Conservation (phyloP, 2,113 vertebrate species). For the Oxyruncus cristatus region DNA sequence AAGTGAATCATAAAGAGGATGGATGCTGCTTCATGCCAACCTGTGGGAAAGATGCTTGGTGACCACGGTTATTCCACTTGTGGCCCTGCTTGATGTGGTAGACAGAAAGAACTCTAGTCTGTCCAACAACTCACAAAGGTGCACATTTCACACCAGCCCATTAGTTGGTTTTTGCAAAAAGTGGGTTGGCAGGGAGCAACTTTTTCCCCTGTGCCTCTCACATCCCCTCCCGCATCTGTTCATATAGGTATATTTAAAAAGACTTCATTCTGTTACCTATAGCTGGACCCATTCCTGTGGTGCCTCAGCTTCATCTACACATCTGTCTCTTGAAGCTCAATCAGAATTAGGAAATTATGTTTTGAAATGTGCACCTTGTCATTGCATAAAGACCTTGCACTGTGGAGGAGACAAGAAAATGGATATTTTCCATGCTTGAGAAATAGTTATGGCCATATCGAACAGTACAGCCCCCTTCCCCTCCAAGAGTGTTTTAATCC, state of each 20-base stretch:
- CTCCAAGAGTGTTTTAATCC: not conserved
- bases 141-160: not conserved
- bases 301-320: not conserved
- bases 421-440: not conserved
- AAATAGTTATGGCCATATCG: not conserved
- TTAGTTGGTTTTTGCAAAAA: not conserved
- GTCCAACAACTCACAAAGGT: not conserved
- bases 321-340: not conserved
- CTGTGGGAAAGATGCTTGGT: not conserved
- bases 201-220: not conserved
- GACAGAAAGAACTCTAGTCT: not conserved
- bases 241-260: not conserved
- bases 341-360: not conserved
- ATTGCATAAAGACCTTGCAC: not conserved
- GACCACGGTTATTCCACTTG: not conserved
- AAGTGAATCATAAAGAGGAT: not conserved
- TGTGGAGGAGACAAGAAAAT: not conserved
- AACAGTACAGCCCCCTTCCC: not conserved
- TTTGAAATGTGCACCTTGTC: not conserved
- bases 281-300: not conserved
- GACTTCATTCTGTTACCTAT: not conserved
- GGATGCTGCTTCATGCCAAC: not conserved
- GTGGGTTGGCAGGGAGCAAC: not conserved
- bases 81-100: not conserved
- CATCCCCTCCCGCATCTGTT: not conserved